Evolutionary conservation across 1,140 invertebrate species (phyloP).

Genomic region (Drosophila kohkoa): DNA sequence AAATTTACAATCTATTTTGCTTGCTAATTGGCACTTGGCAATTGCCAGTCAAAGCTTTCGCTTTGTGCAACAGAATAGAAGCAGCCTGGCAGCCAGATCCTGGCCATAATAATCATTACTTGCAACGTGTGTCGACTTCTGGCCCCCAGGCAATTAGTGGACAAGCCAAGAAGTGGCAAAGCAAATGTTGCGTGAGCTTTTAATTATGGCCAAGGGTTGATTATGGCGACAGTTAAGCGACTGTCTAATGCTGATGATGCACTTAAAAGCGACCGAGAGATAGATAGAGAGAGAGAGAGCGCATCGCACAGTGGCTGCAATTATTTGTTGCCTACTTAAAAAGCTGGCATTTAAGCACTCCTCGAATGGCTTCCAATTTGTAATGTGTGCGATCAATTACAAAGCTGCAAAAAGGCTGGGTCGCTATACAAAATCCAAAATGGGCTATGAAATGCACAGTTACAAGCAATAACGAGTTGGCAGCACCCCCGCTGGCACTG

Average conservation of each 20-base stretch:
- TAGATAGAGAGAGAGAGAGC: background rate
- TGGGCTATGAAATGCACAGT: conserved; percentile 58
- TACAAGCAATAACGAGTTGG: conserved; percentile 71
- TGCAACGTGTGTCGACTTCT: conserved; percentile 49
- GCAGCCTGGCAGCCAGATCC: conserved; percentile 36
- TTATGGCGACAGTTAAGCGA: conserved; percentile 46
- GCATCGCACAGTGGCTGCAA: conserved; percentile 12
- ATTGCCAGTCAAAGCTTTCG: conserved; percentile 38
- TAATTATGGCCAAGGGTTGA: conserved; percentile 58
- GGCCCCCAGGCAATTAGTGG: conserved; percentile 60
- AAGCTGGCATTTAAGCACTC: conserved; percentile 48
- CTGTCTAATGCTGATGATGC: conserved; percentile 30
- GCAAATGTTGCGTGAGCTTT: conserved; percentile 56
- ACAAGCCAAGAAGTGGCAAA: conserved; percentile 41
- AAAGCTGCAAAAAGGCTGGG: conserved; percentile 18
- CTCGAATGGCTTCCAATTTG: conserved; percentile 46
- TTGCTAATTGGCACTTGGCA: conserved; percentile 82
- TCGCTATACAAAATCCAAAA: conserved; percentile 38
- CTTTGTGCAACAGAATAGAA: conserved; percentile 38
- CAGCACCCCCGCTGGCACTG: conserved; percentile 5
- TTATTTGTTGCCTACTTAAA: conserved; percentile 47
- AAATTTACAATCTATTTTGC: conserved; percentile 82
- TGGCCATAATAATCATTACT: conserved; percentile 77
- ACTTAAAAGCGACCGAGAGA: conserved; percentile 1
- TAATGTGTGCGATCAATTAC: conserved; percentile 71